A percentile compares a stretch with the other conserved stretches of the same genome.
Conservation (phyloP, 2,113 vertebrate genomes). For the Chascanopsetta lugubris region DNA sequence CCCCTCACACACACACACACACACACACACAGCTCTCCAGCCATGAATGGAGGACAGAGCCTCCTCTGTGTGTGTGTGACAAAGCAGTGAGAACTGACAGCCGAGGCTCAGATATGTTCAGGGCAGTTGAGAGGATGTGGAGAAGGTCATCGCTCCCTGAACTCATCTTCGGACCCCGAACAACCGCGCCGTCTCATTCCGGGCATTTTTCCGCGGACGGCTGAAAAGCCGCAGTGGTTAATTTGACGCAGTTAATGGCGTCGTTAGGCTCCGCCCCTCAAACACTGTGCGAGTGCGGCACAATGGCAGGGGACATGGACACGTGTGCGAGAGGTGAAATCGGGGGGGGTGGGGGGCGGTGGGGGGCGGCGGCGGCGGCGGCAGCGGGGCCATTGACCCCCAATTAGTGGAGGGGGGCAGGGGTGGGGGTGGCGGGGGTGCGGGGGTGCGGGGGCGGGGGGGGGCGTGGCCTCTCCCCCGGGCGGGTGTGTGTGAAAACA, state of each 20-base stretch:
- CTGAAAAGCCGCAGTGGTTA: conserved; percentile 54
- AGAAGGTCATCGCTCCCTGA: conserved; percentile 69
- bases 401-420: conserved; percentile 65
- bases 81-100: conserved; percentile 74
- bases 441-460: too few relatives aligned
- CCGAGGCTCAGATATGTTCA: conserved; percentile 71
- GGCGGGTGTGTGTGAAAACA: conserved; percentile 63
- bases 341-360: conserved; percentile 11
- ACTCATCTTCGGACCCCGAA: conserved; percentile 64
- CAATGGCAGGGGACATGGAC: conserved; percentile 1
- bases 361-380: conserved; percentile 29
- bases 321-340: conserved; percentile 7
- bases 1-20: conserved; percentile 15
- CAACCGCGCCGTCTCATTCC: conserved; percentile 76
- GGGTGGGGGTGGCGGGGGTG: too few relatives aligned
- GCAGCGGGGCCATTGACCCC: conserved; percentile 50
- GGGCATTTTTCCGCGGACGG: conserved; percentile 31
- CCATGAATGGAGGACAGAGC: conserved; percentile 58
- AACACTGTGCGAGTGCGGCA: conserved; percentile 43
- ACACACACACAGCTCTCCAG: conserved; percentile 20
- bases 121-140: conserved; percentile 73
- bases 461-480: conserved; percentile 56
- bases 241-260: conserved; percentile 63
- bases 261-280: conserved; percentile 9
- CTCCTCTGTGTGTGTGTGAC: conserved; percentile 69